Evolutionary conservation across 2,113 vertebrate genomes (phyloP), one percentile per base, ranked within the genome.

Genomic region (Bubo blakistoni): DNA sequence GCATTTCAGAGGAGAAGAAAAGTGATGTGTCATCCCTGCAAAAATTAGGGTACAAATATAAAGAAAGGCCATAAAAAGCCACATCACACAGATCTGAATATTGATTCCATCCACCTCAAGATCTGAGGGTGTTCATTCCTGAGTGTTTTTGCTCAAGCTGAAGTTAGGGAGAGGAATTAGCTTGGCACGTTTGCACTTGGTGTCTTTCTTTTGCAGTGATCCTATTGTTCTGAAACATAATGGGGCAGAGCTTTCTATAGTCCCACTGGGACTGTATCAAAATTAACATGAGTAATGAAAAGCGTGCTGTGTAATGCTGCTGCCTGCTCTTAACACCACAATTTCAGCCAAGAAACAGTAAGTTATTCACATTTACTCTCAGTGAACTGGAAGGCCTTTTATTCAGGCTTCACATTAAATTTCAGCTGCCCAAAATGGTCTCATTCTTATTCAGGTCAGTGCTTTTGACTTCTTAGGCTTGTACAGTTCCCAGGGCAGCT

Each of bases 201-300:
- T 97, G 96, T 96, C 97, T 98, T 97, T 96, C 96, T 95, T 97
- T 87, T 92, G 86, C 81, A 96, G 85, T 62, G 91, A 87, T 92
- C 92, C 96, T 97, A 98, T 98, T 98, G 98, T 98, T 98, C 96
- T 96, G 58, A 88, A 96, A 93, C 94, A 97, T 97, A 98, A 98
- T 97, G 91, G 97, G 90, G 80, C 97, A 98, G 96, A 79, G 94
- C 93, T 97, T 95, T 97, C 97, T 96, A 86, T 95, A 92, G 87
- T 97, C 97, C 97, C 97, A 80, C 16, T 97, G 97, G 97, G 95
- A 90, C 86, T 59, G 94, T 96, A 96, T 95, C 97, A 97, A 98
- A 97, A 98, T 98, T 97, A 96, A 96, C 96, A 97, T 97, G 96
- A 97, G 97, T 97, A 96, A 97, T 98, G 98, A 98, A 97, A 96